Base-by-base conservation (phyloP, 2,113 vertebrate genomes). In the Lophochroa leadbeateri region DNA sequence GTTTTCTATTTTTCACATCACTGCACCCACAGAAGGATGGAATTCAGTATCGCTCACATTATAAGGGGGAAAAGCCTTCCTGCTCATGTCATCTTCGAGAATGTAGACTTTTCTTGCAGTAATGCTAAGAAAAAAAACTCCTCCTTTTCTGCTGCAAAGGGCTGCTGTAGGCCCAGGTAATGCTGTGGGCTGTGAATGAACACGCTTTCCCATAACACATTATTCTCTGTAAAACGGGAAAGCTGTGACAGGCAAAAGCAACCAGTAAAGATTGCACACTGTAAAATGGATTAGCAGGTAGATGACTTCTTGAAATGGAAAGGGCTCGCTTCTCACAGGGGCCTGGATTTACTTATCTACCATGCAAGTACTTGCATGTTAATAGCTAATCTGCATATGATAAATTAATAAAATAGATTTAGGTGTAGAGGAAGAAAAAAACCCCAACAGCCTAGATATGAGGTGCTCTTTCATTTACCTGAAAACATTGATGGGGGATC, bases 1-100 rank as follows among this genome's bases (percentile, higher is more conserved):
- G 55, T 93, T 97, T 96, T 80, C 95, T 74, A 93, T 96, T 96
- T 97, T 91, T 97, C 94, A 96, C 91, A 86, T 95, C 83, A 33
- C 55, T 96, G 92, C 95, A 92, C 79, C 83, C 9, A 7, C 85
- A 76, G 88, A 94, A 93, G 70, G 94, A 90, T 86, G 79, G 75
- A 94, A 70, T 95, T 94, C 0, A 1, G 79, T 94, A 78, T 93
- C 17, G 23, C 75, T 95, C 70, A 61, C 24, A 33, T 86, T 37
- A 50, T 67, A 71, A 1, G 3, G 37, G 68, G 33, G 27, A 72
- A 84, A 70, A 92, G 27, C 37, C 76, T 91, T 95, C 57, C 46
- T 79, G 37, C 72, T 89, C 52, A 41, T 4, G 16, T 16, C 20
- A 0, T 39, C 74, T 93, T 67, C 5, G 13, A 64, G 74, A 70